phyloP scores from a whole-genome alignment of 2,888 invertebrate genomes.

The Hirtodrosophila duncani region DNA sequence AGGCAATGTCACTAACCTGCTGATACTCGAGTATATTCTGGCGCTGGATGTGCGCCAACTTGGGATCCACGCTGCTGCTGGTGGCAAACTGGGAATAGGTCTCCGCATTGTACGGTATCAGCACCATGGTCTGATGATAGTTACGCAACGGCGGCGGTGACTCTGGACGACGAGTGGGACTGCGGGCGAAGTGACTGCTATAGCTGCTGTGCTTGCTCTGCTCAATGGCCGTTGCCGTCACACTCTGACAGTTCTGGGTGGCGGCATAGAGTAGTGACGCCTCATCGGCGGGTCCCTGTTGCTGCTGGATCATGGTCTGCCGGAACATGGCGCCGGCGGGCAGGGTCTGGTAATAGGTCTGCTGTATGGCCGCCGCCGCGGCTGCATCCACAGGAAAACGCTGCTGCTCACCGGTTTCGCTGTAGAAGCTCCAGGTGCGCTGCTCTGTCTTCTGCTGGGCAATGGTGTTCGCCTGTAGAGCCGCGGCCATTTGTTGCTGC shows the following conservation, averaged over 20 bases:
- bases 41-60: slow-evolving; percentile 75
- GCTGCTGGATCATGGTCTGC: slow-evolving; percentile 76
- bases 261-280: slow-evolving; percentile 75
- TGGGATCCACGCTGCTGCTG: slow-evolving; percentile 74
- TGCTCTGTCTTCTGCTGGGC: slow-evolving; percentile 77
- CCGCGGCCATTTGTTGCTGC: slow-evolving; percentile 55
- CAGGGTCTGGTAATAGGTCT: slow-evolving; percentile 76
- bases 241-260: slow-evolving; percentile 76
- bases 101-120: slow-evolving; percentile 83
- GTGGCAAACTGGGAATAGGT: slow-evolving; percentile 77
- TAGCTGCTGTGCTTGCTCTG: slow-evolving; percentile 72
- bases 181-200: slow-evolving; percentile 78
- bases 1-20: slow-evolving; percentile 69
- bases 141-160: slow-evolving; percentile 85
- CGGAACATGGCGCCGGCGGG: slow-evolving; percentile 76
- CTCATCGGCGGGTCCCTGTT: slow-evolving; percentile 71
- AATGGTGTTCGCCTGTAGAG: slow-evolving; percentile 63
- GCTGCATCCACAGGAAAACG: slow-evolving; percentile 71
- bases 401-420: slow-evolving; percentile 73
- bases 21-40: slow-evolving; percentile 78
- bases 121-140: slow-evolving; percentile 84
- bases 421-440: slow-evolving; percentile 77
- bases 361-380: slow-evolving; percentile 62
- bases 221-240: slow-evolving; percentile 65
- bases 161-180: slow-evolving; percentile 81